Percentiles rank a stretch among this genome's conserved stretches.
These are phyloP conservation scores for Nymphalis c-album DNA, from an alignment of 2,888 invertebrate genomes.

Conservation along the genomic window DNA sequence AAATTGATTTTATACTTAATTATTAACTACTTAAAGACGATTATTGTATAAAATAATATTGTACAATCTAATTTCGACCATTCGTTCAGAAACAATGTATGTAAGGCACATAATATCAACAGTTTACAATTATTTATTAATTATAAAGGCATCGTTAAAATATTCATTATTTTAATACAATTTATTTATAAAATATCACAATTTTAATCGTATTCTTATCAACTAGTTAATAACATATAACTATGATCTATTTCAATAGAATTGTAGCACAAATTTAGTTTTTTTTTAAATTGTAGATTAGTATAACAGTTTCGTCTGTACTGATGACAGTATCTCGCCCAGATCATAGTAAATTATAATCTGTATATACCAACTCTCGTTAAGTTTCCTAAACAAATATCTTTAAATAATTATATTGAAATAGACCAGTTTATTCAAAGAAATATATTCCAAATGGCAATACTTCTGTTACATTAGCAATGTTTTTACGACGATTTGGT, in stretches of 20 bases:
- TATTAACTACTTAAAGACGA: no score
- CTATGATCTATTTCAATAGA: conserved; percentile 2
- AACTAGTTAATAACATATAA: neutral
- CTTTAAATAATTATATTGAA: neutral
- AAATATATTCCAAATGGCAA: neutral
- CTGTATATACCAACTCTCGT: no score
- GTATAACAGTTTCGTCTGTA: no score
- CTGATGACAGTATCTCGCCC: no score
- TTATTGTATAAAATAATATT: no score
- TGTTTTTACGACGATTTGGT: neutral
- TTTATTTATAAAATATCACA: conserved; percentile 13
- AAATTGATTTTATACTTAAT: neutral
- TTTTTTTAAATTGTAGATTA: neutral
- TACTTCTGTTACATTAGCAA: neutral
- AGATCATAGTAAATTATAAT: no score
- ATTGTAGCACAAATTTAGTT: neutral
- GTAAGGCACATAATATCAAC: conserved; percentile 6
- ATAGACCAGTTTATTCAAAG: neutral
- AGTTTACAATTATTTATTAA: neutral
- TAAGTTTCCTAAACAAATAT: no score
- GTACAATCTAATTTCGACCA: no score
- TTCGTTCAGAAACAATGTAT: neutral
- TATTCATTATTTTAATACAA: neutral
- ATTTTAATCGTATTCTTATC: conserved; percentile 6
- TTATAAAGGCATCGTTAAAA: neutral